Conservation (phyloP, 2,888 invertebrate species). For the Platycnemis pennipes region DNA sequence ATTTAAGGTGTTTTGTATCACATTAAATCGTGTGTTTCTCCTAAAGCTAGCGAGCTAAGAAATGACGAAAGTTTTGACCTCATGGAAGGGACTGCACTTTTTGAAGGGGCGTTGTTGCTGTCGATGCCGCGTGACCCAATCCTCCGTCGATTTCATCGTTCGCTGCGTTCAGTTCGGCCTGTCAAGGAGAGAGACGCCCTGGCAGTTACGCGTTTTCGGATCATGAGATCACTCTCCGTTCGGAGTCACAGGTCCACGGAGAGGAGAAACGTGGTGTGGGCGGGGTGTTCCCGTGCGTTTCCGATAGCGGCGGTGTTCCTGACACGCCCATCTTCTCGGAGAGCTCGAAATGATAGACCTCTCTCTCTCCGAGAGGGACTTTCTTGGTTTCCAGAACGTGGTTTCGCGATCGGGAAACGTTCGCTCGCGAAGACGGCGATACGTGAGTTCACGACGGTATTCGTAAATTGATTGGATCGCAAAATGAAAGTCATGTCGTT, state of each 20-base stretch:
- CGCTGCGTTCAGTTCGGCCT: not conserved
- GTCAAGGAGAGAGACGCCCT: not conserved
- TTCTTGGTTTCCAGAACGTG: not conserved
- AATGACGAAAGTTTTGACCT: not conserved
- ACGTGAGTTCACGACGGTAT: not conserved
- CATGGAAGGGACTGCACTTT: not conserved
- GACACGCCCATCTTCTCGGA: not conserved
- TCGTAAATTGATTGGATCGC: too few relatives aligned
- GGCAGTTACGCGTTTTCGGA: not conserved
- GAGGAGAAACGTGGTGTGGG: not conserved
- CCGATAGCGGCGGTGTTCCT: not conserved
- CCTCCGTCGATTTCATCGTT: constrained; percentile 1
- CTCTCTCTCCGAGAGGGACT: not conserved
- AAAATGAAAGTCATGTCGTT: too few relatives aligned
- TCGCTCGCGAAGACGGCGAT: not conserved
- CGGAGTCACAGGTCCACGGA: not conserved
- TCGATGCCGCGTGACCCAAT: not conserved
- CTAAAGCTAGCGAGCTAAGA: too few relatives aligned
- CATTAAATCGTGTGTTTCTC: too few relatives aligned
- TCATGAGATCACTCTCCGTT: not conserved
- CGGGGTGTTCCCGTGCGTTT: not conserved
- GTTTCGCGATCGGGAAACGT: not conserved
- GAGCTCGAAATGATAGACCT: not conserved
- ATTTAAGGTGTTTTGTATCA: too few relatives aligned
- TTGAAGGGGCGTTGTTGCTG: not conserved